Evolutionary conservation across 2,113 vertebrate genomes (phyloP).

Genomic region (Daphoenositta chrysoptera): DNA sequence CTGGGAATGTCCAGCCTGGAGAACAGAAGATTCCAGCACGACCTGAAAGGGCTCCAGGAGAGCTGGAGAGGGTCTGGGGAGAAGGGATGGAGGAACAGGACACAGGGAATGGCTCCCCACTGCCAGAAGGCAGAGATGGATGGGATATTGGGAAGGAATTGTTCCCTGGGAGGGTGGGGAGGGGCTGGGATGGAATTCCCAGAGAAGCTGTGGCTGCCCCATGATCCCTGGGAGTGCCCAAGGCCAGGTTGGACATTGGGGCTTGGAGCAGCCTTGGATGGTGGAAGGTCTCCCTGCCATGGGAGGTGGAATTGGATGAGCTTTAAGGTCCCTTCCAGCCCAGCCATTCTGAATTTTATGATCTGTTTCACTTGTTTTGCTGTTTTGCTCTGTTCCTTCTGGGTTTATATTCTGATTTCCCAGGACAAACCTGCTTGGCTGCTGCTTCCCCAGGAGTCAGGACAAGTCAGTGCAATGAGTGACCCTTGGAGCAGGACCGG

Average conservation of each 20-base stretch:
- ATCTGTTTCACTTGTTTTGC: too few relatives aligned
- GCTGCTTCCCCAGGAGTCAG: not conserved
- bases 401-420: not conserved
- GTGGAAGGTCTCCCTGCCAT: not conserved
- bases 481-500: not conserved
- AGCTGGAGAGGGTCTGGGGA: not conserved
- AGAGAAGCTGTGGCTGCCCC: not conserved
- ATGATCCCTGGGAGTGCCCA: not conserved
- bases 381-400: not conserved
- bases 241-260: not conserved
- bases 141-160: not conserved
- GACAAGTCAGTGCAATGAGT: not conserved
- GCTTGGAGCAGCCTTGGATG: not conserved
- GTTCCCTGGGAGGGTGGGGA: not conserved
- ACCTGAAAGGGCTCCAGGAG: not conserved
- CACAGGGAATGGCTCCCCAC: not conserved
- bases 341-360: not conserved
- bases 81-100: not conserved
- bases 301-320: rapidly evolving
- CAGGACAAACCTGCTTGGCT: not conserved
- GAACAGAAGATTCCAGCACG: not conserved
- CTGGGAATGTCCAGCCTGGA: not conserved
- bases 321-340: not conserved
- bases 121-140: not conserved
- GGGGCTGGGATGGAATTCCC: not conserved